Conservation (phyloP, 2,888 invertebrate species). For the Lasioglossum zephyrum region DNA sequence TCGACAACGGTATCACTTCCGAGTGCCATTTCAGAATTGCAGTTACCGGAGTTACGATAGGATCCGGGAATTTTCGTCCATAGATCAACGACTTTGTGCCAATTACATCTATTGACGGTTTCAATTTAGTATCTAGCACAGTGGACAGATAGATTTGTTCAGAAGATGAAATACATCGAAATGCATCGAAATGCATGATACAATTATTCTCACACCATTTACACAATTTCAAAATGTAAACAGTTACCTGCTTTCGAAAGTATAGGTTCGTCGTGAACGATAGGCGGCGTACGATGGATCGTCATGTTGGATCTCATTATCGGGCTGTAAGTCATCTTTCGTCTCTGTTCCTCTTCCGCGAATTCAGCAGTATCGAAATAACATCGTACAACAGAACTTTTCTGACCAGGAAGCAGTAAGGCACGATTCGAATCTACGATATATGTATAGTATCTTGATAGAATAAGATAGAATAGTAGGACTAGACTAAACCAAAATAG, state of each 20-base stretch:
- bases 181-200: background rate
- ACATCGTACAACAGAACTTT: slow-evolving; percentile 28
- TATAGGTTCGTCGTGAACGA: slow-evolving; percentile 32
- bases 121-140: slow-evolving; percentile 20
- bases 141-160: background rate
- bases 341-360: slow-evolving; percentile 20
- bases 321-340: slow-evolving; percentile 26
- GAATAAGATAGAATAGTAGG: background rate
- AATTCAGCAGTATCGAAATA: slow-evolving; percentile 42
- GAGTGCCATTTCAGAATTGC: slow-evolving; percentile 83
- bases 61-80: slow-evolving; percentile 56
- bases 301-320: slow-evolving; percentile 52
- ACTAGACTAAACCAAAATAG: background rate
- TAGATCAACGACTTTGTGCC: slow-evolving; percentile 9
- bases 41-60: slow-evolving; percentile 84
- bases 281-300: slow-evolving; percentile 27
- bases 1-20: slow-evolving; percentile 82
- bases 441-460: background rate
- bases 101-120: slow-evolving; percentile 28
- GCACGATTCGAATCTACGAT: slow-evolving; percentile 32
- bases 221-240: background rate
- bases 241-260: slow-evolving; percentile 21
- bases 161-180: too few species aligned
- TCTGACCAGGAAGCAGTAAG: slow-evolving; percentile 21
- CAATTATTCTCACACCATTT: background rate